Evolutionary conservation across 2,113 vertebrate genomes (phyloP).

Genomic region (Martes martes): DNA sequence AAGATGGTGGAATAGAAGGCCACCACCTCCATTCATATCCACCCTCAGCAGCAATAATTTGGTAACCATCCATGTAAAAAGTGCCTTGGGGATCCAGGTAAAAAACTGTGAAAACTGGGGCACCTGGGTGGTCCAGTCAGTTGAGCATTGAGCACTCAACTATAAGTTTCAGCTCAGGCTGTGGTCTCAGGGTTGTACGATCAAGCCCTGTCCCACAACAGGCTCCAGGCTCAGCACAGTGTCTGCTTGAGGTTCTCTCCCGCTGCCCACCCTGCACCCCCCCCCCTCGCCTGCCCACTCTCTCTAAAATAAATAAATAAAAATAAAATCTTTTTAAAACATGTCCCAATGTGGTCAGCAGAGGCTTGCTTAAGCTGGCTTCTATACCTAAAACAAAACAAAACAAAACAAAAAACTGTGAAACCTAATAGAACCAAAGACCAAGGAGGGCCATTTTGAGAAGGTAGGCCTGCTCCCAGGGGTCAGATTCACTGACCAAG

Average conservation of each 20-base stretch:
- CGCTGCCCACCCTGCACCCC: accelerated
- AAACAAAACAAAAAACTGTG: neutral
- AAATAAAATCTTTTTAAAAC: neutral
- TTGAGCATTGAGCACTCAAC: neutral
- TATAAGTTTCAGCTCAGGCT: neutral
- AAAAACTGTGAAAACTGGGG: neutral
- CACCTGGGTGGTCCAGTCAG: neutral
- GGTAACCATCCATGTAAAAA: neutral
- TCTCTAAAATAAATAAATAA: neutral
- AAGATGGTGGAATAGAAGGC: neutral
- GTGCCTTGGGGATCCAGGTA: neutral
- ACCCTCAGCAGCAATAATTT: neutral
- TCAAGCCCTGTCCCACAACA: neutral
- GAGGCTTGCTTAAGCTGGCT: neutral
- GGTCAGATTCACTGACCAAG: neutral
- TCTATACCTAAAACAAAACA: neutral
- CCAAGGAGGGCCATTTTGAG: neutral
- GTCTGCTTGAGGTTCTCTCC: neutral
- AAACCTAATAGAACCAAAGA: neutral
- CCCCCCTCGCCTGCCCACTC: neutral
- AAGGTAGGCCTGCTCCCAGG: neutral
- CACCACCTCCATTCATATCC: neutral
- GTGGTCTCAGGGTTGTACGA: neutral
- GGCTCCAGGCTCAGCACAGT: neutral
- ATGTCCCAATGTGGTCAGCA: neutral